Conservation (phyloP, 1,140 invertebrate species). For the Leptinotarsa undecemlineata region DNA sequence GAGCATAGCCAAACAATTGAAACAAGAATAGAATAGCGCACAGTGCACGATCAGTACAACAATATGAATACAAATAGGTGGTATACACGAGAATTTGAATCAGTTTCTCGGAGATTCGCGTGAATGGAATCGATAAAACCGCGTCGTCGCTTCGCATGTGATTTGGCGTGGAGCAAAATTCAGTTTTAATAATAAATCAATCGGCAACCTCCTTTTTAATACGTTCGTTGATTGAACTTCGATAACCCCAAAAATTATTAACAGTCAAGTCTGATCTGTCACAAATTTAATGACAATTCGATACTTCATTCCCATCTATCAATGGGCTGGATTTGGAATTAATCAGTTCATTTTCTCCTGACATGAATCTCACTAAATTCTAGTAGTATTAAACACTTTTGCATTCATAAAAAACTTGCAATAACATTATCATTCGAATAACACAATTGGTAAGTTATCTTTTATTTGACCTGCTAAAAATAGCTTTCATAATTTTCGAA, state of each 20-base stretch:
- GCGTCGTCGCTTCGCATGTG: not conserved
- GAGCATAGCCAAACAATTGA: too few relatives aligned
- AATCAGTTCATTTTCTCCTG: not conserved
- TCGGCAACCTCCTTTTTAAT: too few relatives aligned
- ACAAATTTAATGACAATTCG: not conserved
- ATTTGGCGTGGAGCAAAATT: not conserved
- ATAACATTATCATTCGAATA: conserved; percentile 1
- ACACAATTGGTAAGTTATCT: not conserved
- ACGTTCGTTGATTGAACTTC: not conserved
- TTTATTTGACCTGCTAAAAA: conserved; percentile 3
- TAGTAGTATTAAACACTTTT: not conserved
- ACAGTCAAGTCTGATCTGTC: not conserved
- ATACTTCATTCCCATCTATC: not conserved
- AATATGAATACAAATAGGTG: too few relatives aligned
- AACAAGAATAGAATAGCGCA: too few relatives aligned
- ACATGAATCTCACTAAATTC: not conserved
- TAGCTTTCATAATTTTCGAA: not conserved
- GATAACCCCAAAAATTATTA: not conserved
- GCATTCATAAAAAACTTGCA: not conserved
- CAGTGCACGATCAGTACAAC: too few relatives aligned
- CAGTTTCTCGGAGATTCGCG: too few relatives aligned
- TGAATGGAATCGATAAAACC: not conserved
- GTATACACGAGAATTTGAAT: too few relatives aligned
- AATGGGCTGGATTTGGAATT: not conserved
- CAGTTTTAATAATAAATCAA: too few relatives aligned